phyloP scores from a whole-genome alignment of 2,797 vertebrate genomes.

The Microcaecilia unicolor region DNA sequence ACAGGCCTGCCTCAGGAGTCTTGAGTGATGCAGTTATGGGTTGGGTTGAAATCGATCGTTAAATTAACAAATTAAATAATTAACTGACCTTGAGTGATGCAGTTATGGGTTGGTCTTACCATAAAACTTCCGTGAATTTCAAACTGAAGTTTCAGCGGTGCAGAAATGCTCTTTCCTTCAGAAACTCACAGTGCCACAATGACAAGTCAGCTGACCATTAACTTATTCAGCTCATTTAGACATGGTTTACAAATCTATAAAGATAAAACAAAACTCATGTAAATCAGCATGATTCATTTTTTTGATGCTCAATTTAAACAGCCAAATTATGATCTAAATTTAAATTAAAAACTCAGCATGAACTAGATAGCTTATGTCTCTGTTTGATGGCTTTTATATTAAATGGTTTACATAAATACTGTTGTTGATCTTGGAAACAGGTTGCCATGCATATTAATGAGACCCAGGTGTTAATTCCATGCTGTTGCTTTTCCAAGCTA shows the following conservation, averaged over 20 bases:
- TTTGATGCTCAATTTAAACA: conserved; percentile 37
- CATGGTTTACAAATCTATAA: conserved; percentile 19
- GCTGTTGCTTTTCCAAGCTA: conserved; percentile 42
- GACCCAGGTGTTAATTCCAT: conserved; percentile 56
- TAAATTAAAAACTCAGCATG: conserved; percentile 57
- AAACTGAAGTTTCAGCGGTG: too few relatives aligned
- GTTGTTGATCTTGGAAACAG: conserved; percentile 57
- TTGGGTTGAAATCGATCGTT: too few relatives aligned
- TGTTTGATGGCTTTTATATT: conserved; percentile 56
- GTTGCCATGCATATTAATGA: conserved; percentile 64
- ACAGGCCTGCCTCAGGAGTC: too few relatives aligned
- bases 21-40: too few relatives aligned
- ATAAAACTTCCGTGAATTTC: too few relatives aligned
- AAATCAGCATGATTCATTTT: conserved; percentile 29
- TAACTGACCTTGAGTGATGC: too few relatives aligned
- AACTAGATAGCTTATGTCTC: conserved; percentile 42
- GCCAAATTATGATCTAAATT: conserved; percentile 46
- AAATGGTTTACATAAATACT: conserved; percentile 56
- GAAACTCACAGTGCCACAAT: too few relatives aligned
- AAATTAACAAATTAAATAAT: too few relatives aligned
- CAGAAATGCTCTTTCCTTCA: too few relatives aligned
- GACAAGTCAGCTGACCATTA: conserved; percentile 4
- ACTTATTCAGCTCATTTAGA: conserved; percentile 8
- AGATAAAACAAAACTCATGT: conserved; percentile 17
- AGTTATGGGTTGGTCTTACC: too few relatives aligned